Conservation (phyloP, 2,888 invertebrate species). For the Drosophila prostipennis region DNA sequence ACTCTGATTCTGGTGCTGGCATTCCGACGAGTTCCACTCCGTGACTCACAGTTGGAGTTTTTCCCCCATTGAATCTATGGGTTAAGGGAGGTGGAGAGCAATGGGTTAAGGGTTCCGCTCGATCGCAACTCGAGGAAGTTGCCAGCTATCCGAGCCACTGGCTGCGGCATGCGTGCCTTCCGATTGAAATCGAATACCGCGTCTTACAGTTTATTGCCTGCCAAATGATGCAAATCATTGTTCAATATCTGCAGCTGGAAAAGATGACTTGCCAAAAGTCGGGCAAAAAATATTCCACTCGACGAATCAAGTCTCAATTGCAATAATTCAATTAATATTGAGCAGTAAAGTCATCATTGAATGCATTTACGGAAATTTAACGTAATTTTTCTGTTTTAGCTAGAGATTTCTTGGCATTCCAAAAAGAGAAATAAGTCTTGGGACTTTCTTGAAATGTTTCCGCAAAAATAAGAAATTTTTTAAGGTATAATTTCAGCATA, state of each 20-base stretch:
- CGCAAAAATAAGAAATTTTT: too few species aligned
- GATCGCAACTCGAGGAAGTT: conserved; percentile 41
- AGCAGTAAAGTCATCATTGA: not conserved
- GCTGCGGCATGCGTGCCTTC: conserved; percentile 40
- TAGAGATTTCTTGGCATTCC: conserved; percentile 2
- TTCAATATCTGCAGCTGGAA: conserved; percentile 25
- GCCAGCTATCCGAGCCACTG: conserved; percentile 23
- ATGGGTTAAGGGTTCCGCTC: conserved; percentile 33
- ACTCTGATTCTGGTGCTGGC: conserved; percentile 18
- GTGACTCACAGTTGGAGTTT: conserved; percentile 4
- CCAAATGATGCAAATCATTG: conserved; percentile 47
- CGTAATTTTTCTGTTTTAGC: not conserved
- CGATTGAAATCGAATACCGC: conserved; percentile 40
- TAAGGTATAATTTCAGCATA: too few species aligned
- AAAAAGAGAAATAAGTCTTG: not conserved
- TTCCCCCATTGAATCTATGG: not conserved
- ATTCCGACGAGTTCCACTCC: not conserved
- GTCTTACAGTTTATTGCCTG: conserved; percentile 38
- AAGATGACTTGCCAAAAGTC: conserved; percentile 31
- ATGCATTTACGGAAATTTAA: not conserved
- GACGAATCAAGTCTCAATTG: conserved; percentile 18
- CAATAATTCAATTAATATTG: conserved; percentile 31
- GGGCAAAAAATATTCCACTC: conserved; percentile 20
- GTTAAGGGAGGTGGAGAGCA: not conserved
- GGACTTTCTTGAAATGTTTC: not conserved